Percentiles rank a stretch among this genome's conserved stretches.
These are phyloP conservation scores for Icerya purchasi DNA, from an alignment of 2,888 invertebrate species.

Conservation along the genomic window DNA sequence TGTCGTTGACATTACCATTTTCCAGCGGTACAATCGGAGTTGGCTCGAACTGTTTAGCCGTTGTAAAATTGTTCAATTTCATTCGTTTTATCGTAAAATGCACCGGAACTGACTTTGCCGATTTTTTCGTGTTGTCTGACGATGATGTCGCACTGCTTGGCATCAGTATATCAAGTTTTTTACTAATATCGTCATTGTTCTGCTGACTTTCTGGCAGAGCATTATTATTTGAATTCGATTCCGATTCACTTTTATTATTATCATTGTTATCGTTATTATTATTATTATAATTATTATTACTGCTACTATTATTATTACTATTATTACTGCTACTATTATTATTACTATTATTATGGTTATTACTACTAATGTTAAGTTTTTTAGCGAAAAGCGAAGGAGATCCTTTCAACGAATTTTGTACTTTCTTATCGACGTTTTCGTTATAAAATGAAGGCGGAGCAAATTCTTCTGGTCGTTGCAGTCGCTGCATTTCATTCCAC, in stretches of 20 bases:
- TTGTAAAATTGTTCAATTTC: neutral
- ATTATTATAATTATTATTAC: neutral
- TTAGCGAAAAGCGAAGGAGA: neutral
- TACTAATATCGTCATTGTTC: too few relatives aligned
- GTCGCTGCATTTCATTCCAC: conserved; percentile 51
- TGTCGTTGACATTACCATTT: too few relatives aligned
- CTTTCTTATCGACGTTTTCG: neutral
- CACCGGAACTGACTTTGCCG: neutral
- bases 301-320: neutral
- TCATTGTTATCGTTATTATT: neutral
- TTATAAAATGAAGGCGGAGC: conserved; percentile 13
- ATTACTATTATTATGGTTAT: neutral
- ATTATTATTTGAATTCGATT: too few relatives aligned
- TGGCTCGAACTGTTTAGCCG: too few relatives aligned
- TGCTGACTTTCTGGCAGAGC: neutral
- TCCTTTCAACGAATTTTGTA: neutral
- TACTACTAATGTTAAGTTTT: too few relatives aligned
- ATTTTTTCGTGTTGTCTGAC: neutral
- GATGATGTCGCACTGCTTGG: neutral
- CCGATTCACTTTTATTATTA: neutral
- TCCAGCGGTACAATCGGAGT: too few relatives aligned
- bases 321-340: neutral
- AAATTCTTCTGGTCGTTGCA: conserved; percentile 27
- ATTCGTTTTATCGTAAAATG: neutral
- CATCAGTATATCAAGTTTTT: too few relatives aligned